Percentiles rank a stretch among this genome's conserved stretches.
Evolutionary conservation across 1,140 invertebrate genomes (phyloP).

Genomic region (Drosophila suzukii): DNA sequence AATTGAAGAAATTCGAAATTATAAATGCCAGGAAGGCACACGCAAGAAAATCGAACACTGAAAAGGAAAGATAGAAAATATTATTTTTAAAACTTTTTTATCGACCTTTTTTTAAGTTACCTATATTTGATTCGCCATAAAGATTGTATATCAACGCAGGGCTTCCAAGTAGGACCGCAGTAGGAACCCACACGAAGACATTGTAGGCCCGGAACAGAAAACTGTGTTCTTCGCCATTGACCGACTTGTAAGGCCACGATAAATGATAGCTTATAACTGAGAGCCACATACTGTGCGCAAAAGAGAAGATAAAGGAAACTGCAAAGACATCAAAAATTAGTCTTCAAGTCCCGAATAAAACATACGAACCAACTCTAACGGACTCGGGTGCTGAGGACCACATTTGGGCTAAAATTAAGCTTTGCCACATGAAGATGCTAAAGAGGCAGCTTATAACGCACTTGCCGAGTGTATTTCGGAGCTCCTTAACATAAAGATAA

Average conservation of each 20-base stretch:
- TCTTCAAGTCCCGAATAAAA: too few relatives aligned
- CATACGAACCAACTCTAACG: neutral
- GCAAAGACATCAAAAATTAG: neutral
- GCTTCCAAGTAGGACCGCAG: neutral
- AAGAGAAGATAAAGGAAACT: neutral
- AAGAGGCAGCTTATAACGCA: neutral
- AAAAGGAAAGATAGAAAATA: too few relatives aligned
- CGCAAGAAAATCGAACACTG: too few relatives aligned
- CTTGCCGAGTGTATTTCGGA: neutral
- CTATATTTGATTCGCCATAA: too few relatives aligned
- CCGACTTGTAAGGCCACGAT: neutral
- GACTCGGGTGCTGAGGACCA: too few relatives aligned
- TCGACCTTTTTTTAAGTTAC: too few relatives aligned
- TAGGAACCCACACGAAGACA: neutral
- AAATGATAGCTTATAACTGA: neutral
- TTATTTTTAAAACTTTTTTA: too few relatives aligned
- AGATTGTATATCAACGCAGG: too few relatives aligned
- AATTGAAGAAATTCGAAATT: neutral
- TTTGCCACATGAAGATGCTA: neutral
- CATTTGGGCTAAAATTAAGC: neutral
- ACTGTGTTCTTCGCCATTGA: neutral
- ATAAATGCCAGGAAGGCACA: too few relatives aligned
- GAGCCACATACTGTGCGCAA: neutral
- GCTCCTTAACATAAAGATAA: neutral
- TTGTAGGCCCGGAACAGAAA: neutral